phyloP scores from a whole-genome alignment of 2,797 vertebrate species.

The Siniperca obscura region DNA sequence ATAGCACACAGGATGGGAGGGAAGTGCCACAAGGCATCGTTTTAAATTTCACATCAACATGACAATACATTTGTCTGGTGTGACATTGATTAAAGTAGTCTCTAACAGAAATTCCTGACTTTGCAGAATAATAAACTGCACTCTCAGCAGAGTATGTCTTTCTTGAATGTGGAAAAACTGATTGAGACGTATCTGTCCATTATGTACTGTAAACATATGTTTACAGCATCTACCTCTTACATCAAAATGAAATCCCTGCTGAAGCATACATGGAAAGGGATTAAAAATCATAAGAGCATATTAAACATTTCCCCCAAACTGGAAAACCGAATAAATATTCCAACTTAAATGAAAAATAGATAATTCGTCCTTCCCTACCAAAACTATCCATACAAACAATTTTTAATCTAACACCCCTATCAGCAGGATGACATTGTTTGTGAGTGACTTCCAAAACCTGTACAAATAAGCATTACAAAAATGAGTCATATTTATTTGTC shows the following conservation, averaged over 20 bases:
- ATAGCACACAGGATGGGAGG: not conserved
- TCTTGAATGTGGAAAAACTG: constrained; percentile 6
- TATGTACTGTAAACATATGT: constrained; percentile 15
- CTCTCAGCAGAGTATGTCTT: constrained; percentile 66
- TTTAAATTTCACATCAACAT: constrained; percentile 70
- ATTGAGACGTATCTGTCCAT: constrained; percentile 42
- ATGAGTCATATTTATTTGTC: not conserved
- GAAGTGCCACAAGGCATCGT: constrained; percentile 65
- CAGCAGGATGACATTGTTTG: not conserved
- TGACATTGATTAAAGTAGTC: constrained; percentile 79
- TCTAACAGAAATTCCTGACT: constrained; percentile 69
- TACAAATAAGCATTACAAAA: not conserved
- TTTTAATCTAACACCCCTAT: not conserved
- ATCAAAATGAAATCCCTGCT: constrained; percentile 1
- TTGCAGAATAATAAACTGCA: constrained; percentile 72
- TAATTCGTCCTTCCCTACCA: not conserved
- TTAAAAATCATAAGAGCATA: not conserved
- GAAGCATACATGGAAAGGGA: not conserved
- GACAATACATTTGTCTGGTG: constrained; percentile 76
- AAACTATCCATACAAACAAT: not conserved
- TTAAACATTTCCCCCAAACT: not conserved
- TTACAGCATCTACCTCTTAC: constrained; percentile 3
- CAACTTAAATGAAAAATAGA: constrained; percentile 1
- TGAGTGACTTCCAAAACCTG: not conserved
- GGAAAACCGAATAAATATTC: not conserved